These are phyloP conservation scores for Diuraphis noxia DNA, from an alignment of 1,140 invertebrate genomes.

Conservation along the genomic window DNA sequence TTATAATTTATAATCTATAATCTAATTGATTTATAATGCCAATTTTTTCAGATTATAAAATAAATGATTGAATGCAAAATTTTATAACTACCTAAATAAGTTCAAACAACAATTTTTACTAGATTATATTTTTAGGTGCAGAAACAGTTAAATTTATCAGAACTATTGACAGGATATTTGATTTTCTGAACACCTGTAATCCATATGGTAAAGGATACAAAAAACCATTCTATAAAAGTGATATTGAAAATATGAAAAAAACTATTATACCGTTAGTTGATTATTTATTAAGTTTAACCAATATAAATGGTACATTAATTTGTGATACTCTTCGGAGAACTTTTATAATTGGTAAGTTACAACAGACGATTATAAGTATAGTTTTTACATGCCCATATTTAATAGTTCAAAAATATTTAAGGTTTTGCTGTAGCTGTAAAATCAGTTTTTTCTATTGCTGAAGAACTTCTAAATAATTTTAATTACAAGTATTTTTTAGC, in stretches of 20 bases:
- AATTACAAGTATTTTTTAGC: constrained; percentile 58
- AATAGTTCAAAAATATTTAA: neutral
- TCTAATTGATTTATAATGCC: no score
- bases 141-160: constrained; percentile 42
- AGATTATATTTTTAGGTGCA: neutral
- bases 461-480: constrained; percentile 56
- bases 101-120: no score
- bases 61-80: no score
- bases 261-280: neutral
- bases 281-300: constrained; percentile 30
- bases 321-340: constrained; percentile 15
- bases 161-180: constrained; percentile 39
- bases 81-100: no score
- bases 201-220: constrained; percentile 28
- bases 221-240: neutral
- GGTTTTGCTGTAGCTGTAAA: constrained; percentile 27
- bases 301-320: constrained; percentile 5
- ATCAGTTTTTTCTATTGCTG: constrained; percentile 16
- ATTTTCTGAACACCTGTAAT: constrained; percentile 38
- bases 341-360: constrained; percentile 5
- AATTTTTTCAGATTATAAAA: no score
- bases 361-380: neutral
- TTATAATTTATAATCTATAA: no score
- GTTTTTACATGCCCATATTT: neutral
- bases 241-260: constrained; percentile 2